Evolutionary conservation across 1,140 invertebrate genomes (phyloP).

Genomic region (Bombyx mori): DNA sequence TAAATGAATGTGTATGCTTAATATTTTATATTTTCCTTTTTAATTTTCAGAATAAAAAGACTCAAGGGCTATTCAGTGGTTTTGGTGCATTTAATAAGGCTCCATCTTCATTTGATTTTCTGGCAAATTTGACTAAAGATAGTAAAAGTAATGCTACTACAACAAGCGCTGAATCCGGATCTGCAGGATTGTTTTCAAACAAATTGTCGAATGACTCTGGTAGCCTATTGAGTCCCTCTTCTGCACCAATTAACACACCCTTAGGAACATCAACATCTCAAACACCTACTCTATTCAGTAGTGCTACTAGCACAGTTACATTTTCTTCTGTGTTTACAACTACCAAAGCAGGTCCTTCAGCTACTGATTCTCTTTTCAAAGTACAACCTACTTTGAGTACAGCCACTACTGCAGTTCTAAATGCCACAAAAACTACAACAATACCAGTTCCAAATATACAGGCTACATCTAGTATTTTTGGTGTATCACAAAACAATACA

Average conservation of each 20-base stretch:
- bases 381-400: constrained; percentile 36
- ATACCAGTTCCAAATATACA: constrained; percentile 18
- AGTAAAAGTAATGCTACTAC: constrained; percentile 32
- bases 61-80: constrained; percentile 70
- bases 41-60: neutral
- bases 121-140: constrained; percentile 68
- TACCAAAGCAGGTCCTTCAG: constrained; percentile 35
- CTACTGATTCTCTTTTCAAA: constrained; percentile 44
- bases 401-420: constrained; percentile 12
- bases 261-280: constrained; percentile 20
- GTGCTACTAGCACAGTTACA: constrained; percentile 10
- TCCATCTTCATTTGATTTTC: constrained; percentile 73
- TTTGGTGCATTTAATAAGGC: constrained; percentile 75
- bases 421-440: neutral
- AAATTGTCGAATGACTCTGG: constrained; percentile 27
- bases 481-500: constrained; percentile 27
- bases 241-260: constrained; percentile 17
- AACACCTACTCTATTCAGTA: constrained; percentile 17
- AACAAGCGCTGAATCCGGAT: constrained; percentile 26
- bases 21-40: constrained; percentile 3
- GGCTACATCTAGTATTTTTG: constrained; percentile 51
- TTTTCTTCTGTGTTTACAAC: constrained; percentile 24
- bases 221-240: constrained; percentile 34
- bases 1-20: neutral
- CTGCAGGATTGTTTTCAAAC: constrained; percentile 24